A percentile compares a stretch with the other conserved stretches of the same genome.
Conservation (phyloP, 2,888 invertebrate genomes). For the Scelioninae gen. 2 region DNA sequence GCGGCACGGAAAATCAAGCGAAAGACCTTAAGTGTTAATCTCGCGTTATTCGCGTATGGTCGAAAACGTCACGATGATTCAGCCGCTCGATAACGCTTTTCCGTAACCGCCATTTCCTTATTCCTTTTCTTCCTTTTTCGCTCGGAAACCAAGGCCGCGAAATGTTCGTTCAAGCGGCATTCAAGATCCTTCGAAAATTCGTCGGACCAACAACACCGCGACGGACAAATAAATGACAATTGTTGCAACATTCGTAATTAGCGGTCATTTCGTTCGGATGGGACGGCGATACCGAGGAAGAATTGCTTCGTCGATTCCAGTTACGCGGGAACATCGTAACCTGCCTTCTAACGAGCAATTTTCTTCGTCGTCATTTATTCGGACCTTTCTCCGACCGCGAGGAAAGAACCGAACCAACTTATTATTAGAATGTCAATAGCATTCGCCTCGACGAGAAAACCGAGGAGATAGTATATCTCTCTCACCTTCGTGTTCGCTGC, state of each 20-base stretch:
- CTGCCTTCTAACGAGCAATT: neutral
- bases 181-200: too few relatives aligned
- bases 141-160: conserved; percentile 41
- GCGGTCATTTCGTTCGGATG: neutral
- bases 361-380: conserved; percentile 3
- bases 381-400: conserved; percentile 20
- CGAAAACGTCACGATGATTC: conserved; percentile 55
- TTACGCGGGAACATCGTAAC: too few relatives aligned
- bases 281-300: too few relatives aligned
- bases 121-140: conserved; percentile 57
- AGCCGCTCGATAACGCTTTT: conserved; percentile 52
- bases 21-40: conserved; percentile 56
- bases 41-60: conserved; percentile 45
- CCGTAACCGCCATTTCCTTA: conserved; percentile 53
- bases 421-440: conserved; percentile 51
- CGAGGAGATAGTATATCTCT: too few relatives aligned
- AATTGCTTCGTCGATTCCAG: too few relatives aligned
- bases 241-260: conserved; percentile 2
- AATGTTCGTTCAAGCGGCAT: conserved; percentile 41
- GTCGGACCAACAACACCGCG: neutral
- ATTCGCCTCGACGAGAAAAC: conserved; percentile 33
- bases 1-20: conserved; percentile 57
- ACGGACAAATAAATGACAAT: conserved; percentile 9
- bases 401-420: conserved; percentile 31
- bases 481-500: conserved; percentile 49